Percentiles rank a stretch among this genome's conserved stretches.
These are phyloP conservation scores for Dusona sp. DNA, from an alignment of 2,888 invertebrate species.

Conservation along the genomic window DNA sequence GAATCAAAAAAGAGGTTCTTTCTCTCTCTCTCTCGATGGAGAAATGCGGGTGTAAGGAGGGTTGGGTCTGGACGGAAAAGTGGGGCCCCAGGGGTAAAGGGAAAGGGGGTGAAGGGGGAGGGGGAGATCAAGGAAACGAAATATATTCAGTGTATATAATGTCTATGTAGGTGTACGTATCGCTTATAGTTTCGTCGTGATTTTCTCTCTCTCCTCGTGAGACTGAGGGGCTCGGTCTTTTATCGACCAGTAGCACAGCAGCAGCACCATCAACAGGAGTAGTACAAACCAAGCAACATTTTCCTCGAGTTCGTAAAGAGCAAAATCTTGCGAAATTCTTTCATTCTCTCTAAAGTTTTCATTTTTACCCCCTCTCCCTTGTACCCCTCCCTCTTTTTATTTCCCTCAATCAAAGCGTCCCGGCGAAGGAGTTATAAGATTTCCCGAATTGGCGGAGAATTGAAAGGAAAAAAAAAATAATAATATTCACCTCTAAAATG, in stretches of 20 bases:
- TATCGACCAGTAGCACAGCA: conserved; percentile 65
- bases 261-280: conserved; percentile 33
- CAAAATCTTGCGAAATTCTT: conserved; percentile 32
- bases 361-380: conserved; percentile 17
- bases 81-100: conserved; percentile 50
- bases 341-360: not conserved
- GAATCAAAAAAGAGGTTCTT: conserved; percentile 26
- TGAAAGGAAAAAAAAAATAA: conserved; percentile 62
- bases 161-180: conserved; percentile 55
- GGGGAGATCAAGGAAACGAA: conserved; percentile 42
- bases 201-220: conserved; percentile 52
- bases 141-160: conserved; percentile 44
- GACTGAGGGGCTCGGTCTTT: conserved; percentile 55
- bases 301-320: not conserved
- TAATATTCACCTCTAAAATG: conserved; percentile 84
- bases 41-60: conserved; percentile 81
- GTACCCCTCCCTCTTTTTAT: not conserved
- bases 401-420: conserved; percentile 3
- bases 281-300: conserved; percentile 44
- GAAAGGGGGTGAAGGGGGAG: not conserved
- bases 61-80: conserved; percentile 76
- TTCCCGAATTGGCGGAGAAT: conserved; percentile 39
- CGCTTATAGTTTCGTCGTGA: conserved; percentile 50
- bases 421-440: not conserved
- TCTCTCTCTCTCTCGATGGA: conserved; percentile 64